Base-by-base conservation (phyloP, 2,888 invertebrate species). In the Cheilosia impressa region DNA sequence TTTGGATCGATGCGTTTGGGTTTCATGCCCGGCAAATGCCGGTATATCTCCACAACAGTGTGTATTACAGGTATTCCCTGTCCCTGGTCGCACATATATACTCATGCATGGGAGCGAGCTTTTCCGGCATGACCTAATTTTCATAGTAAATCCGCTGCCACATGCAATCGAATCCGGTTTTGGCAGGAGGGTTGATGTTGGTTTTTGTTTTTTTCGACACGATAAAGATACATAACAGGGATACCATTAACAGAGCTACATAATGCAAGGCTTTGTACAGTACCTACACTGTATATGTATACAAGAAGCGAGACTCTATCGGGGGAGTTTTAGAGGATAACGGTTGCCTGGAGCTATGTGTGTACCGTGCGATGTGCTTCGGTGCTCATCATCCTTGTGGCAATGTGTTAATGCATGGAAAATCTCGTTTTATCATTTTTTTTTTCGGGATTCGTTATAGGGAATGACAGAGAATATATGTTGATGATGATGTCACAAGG, bases 81-180 rank as follows among this genome's bases (percentile, higher is more conserved):
- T 24, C 19, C 24, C 31, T 24, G 52, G n/a, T 31, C 22, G 57
- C 43, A 24, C 7, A 58, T 19, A 58, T 17, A 41, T 38, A 55
- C 38, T 47, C 24, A 13, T 47, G 27, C 1, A 45, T 38, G 1
- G 38, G 38, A 13, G 13, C 38, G 38, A 79, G 83, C 79, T 84
- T 84, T 83, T 84, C 73, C 69, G 69, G 73, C 83, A 65, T 84
- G 83, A 84, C 83, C 83, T 69, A 84, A 84, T 84, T 84, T 73
- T 52, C 5, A 79, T 53, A 53, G 68, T 53, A 50, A 45, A 58
- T 57, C 19, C 57, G 52, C 22, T 24, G 45, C 62, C 66, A 38
- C 66, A 83, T 83, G 79, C 83, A 83, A 73, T 79, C 68, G 55
- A 68, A 73, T 73, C 72, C 60, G 53, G 45, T 43, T 72, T 57